phyloP scores from a whole-genome alignment of 2,113 vertebrate genomes.

The Salminus brasiliensis region DNA sequence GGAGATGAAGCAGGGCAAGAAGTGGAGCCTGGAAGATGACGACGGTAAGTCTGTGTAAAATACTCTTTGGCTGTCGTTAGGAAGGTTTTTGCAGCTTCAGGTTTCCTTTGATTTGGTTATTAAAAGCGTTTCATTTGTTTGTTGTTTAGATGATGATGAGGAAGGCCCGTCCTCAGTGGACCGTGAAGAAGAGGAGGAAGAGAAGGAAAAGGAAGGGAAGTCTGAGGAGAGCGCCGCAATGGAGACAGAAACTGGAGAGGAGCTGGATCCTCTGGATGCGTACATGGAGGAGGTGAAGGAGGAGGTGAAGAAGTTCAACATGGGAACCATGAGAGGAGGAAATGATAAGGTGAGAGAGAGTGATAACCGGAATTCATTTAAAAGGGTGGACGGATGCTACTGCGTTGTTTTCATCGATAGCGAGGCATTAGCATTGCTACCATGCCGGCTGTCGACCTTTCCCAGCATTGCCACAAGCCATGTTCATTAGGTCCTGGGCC shows the following conservation, averaged over 20 bases:
- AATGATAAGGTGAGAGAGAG: constrained; percentile 86
- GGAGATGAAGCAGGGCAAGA: constrained; percentile 98
- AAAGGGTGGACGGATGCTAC: too few relatives aligned
- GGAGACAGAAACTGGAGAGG: constrained; percentile 85
- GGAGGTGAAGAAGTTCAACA: constrained; percentile 99
- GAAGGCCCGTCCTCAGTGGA: constrained; percentile 68
- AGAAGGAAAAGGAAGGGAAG: constrained; percentile 79
- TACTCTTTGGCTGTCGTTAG: too few relatives aligned
- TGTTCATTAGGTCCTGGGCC: too few relatives aligned
- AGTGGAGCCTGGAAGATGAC: constrained; percentile 98
- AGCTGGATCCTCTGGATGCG: constrained; percentile 93
- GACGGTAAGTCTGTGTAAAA: constrained; percentile 85
- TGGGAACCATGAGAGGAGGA: constrained; percentile 89
- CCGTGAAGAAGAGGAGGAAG: constrained; percentile 82
- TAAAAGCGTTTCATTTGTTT: too few relatives aligned
- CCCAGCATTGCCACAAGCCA: too few relatives aligned
- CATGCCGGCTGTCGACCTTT: too few relatives aligned
- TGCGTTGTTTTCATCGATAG: too few relatives aligned
- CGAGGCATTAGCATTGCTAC: too few relatives aligned
- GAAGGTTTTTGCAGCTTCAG: too few relatives aligned
- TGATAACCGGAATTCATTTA: background rate
- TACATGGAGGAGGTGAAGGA: constrained; percentile 99
- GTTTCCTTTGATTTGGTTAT: background rate
- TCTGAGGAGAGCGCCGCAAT: constrained; percentile 76
- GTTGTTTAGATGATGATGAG: constrained; percentile 74